phyloP scores from a whole-genome alignment of 2,888 invertebrate genomes.

The Athetis lepigone region DNA sequence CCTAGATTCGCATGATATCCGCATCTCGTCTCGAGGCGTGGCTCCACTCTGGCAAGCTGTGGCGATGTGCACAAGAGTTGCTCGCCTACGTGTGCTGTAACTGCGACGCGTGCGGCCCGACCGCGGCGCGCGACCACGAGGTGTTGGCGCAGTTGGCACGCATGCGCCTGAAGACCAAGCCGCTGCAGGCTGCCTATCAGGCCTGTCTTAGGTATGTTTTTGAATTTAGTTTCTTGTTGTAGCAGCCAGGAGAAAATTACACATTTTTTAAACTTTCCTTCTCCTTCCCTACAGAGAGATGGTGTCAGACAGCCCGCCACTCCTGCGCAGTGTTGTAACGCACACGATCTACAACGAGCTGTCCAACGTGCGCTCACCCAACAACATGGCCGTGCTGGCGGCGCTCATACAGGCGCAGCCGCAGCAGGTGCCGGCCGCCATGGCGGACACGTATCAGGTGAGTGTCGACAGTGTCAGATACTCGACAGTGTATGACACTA shows the following conservation, averaged over 20 bases:
- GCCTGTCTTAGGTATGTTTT: constrained; percentile 94
- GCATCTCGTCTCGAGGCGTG: constrained; percentile 96
- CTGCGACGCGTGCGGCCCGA: constrained; percentile 92
- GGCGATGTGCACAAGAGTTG: constrained; percentile 97
- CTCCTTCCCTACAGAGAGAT: constrained; percentile 93
- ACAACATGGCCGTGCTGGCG: constrained; percentile 97
- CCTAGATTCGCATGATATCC: constrained; percentile 94
- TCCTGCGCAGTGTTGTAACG: constrained; percentile 95
- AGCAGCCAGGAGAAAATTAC: too few relatives aligned
- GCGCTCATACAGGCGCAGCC: constrained; percentile 96
- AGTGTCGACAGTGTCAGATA: not conserved
- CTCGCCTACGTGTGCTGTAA: constrained; percentile 97
- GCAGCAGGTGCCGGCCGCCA: constrained; percentile 94
- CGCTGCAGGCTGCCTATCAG: constrained; percentile 96
- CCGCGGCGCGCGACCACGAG: constrained; percentile 92
- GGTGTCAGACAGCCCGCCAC: constrained; percentile 95
- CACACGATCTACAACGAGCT: constrained; percentile 98
- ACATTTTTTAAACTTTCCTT: too few relatives aligned
- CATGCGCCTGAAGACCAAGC: constrained; percentile 98
- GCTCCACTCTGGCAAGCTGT: constrained; percentile 98
- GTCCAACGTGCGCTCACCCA: constrained; percentile 97
- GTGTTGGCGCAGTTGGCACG: constrained; percentile 96
- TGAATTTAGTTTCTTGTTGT: too few relatives aligned
- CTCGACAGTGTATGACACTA: too few relatives aligned
- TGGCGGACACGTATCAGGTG: constrained; percentile 95